Evolutionary conservation across 2,113 vertebrate species (phyloP).

Genomic region (Engystomops pustulosus): DNA sequence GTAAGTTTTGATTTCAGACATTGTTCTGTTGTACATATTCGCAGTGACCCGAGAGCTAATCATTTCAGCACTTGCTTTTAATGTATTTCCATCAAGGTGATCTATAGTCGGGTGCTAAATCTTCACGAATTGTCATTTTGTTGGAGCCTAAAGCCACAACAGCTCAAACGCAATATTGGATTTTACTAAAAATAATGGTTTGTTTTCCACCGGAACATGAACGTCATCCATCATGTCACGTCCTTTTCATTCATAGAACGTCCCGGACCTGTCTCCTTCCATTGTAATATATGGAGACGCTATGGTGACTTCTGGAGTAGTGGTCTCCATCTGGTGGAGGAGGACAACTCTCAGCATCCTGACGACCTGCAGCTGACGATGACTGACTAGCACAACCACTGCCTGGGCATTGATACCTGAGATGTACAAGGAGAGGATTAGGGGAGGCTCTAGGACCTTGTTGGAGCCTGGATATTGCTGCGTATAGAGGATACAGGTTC

Average conservation of each 20-base stretch:
- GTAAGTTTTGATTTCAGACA: no score
- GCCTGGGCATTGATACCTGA: no score
- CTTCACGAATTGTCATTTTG: neutral
- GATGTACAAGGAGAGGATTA: no score
- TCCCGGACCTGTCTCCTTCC: neutral
- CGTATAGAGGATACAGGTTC: no score
- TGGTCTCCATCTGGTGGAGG: no score
- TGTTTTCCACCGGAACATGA: neutral
- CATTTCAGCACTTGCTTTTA: neutral
- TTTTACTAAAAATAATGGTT: conserved; percentile 8
- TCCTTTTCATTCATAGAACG: neutral
- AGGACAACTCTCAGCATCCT: neutral
- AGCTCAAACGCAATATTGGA: neutral
- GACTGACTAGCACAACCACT: no score
- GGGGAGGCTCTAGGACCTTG: no score
- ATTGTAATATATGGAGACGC: neutral
- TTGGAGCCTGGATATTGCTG: no score
- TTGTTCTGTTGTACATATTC: neutral
- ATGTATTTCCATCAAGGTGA: neutral
- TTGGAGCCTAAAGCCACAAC: neutral
- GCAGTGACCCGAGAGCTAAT: neutral
- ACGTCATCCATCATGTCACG: neutral
- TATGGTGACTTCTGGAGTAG: neutral
- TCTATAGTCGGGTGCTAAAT: neutral
- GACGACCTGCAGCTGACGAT: neutral